These are phyloP conservation scores for Carassius carassius DNA, from an alignment of 2,113 vertebrate genomes.

Conservation along the genomic window DNA sequence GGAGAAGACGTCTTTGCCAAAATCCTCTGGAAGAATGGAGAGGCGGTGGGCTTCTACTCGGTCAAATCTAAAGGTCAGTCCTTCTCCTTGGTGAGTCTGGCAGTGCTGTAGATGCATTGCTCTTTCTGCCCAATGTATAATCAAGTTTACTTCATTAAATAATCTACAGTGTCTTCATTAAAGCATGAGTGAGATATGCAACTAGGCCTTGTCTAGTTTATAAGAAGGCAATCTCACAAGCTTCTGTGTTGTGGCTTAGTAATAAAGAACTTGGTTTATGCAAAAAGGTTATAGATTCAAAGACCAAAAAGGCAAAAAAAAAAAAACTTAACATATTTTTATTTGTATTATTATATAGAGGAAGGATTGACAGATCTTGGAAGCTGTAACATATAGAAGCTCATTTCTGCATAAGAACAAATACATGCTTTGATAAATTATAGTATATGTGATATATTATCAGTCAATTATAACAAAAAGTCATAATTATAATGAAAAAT, in stretches of 20 bases:
- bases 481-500: not conserved
- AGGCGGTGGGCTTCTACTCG: constrained; percentile 92
- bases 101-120: not conserved
- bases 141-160: not conserved
- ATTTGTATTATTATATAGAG: not conserved
- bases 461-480: not conserved
- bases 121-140: not conserved
- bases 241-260: not conserved
- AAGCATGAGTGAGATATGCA: not conserved
- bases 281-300: not conserved
- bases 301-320: not conserved
- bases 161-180: not conserved
- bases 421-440: not conserved
- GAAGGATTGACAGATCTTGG: not conserved
- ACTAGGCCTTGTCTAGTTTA: not conserved
- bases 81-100: not conserved
- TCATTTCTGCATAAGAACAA: not conserved
- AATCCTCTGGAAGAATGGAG: constrained; percentile 87
- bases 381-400: not conserved
- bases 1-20: constrained; percentile 82
- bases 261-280: not conserved
- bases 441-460: not conserved
- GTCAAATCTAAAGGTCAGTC: constrained; percentile 84
- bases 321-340: not conserved
- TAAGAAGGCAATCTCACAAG: not conserved